These are phyloP conservation scores for Aldrovandia affinis DNA, from an alignment of 2,797 vertebrate species.

Conservation along the genomic window DNA sequence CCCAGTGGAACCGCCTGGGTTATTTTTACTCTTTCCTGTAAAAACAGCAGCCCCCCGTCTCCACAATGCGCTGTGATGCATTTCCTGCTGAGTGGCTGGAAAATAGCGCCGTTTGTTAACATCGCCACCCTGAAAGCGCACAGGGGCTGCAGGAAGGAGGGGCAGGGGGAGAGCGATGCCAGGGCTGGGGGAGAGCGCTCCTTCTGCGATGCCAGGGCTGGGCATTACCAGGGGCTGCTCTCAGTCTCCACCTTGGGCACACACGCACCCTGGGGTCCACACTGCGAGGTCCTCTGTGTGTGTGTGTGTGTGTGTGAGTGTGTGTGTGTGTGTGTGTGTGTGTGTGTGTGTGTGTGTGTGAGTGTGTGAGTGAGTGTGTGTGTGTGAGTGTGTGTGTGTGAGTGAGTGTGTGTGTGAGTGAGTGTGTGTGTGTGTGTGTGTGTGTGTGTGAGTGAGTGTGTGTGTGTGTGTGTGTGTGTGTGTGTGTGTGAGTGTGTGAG, in stretches of 20 bases:
- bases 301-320: background rate
- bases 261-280: background rate
- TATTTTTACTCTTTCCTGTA: constrained; percentile 99
- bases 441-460: background rate
- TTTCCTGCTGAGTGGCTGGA: constrained; percentile 94
- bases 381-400: background rate
- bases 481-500: background rate
- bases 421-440: background rate
- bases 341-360: background rate
- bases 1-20: constrained; percentile 77
- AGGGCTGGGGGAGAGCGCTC: constrained; percentile 43
- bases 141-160: constrained; percentile 50
- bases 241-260: background rate
- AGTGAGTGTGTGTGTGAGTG: background rate
- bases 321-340: background rate
- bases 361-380: background rate
- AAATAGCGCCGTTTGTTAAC: constrained; percentile 94
- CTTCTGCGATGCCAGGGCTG: constrained; percentile 42
- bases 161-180: constrained; percentile 42
- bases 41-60: constrained; percentile 77
- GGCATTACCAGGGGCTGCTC: constrained; percentile 37
- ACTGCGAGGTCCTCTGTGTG: background rate
- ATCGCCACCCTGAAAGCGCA: constrained; percentile 87
- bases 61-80: constrained; percentile 97
- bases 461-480: background rate